Evolutionary conservation across 2,888 invertebrate species (phyloP).

Genomic region (Physocephala rufipes): DNA sequence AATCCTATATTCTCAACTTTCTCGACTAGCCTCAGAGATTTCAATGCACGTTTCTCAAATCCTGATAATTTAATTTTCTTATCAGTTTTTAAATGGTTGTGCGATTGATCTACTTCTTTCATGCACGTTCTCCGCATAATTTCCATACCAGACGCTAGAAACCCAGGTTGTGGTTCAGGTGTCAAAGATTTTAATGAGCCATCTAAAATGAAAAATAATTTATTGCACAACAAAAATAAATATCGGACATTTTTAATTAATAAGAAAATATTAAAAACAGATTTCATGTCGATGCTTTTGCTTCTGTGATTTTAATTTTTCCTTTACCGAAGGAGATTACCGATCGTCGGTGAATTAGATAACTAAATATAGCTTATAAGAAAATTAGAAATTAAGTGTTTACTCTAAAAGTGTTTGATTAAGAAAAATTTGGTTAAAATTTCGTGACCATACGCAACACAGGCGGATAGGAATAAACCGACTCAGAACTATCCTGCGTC

Average conservation of each 20-base stretch:
- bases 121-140: constrained; percentile 72
- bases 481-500: too few relatives aligned
- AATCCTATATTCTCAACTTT: constrained; percentile 76
- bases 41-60: constrained; percentile 65
- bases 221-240: not conserved
- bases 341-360: too few relatives aligned
- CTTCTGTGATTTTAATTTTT: too few relatives aligned
- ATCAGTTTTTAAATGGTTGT: constrained; percentile 57
- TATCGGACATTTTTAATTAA: not conserved
- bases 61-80: constrained; percentile 63
- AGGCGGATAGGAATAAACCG: too few relatives aligned
- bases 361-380: too few relatives aligned
- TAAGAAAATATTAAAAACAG: not conserved
- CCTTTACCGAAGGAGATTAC: too few relatives aligned
- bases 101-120: constrained; percentile 63
- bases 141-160: constrained; percentile 74
- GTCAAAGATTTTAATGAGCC: constrained; percentile 70
- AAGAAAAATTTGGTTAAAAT: too few relatives aligned
- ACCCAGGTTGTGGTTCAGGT: constrained; percentile 67
- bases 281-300: too few relatives aligned
- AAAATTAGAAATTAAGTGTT: too few relatives aligned
- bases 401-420: too few relatives aligned
- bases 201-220: constrained; percentile 43
- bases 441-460: too few relatives aligned
- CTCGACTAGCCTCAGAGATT: constrained; percentile 71